A percentile compares a stretch with the other conserved stretches of the same genome.
Evolutionary conservation across 1,140 invertebrate species (phyloP).

Genomic region (Octopus sinensis): DNA sequence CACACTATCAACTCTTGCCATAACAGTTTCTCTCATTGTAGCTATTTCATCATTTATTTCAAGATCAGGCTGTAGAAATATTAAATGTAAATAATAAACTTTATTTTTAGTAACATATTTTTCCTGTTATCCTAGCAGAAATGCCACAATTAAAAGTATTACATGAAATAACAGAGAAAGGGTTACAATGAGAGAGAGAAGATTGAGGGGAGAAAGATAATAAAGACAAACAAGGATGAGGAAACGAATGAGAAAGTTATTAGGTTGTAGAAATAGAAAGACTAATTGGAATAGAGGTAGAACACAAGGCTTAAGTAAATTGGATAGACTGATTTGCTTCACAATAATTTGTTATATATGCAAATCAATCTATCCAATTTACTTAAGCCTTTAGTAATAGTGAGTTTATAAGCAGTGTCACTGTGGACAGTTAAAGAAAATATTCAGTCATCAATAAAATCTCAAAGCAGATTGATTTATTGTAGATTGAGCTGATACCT

Average conservation of each 20-base stretch:
- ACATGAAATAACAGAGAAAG: not conserved
- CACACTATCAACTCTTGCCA: constrained; percentile 39
- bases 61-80: constrained; percentile 25
- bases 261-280: not conserved
- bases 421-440: no score
- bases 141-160: not conserved
- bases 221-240: not conserved
- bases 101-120: not conserved
- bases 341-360: no score
- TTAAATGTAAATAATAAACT: not conserved
- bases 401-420: no score
- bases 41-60: constrained; percentile 37
- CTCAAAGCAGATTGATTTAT: no score
- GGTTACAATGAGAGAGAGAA: not conserved
- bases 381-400: no score
- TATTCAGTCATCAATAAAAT: no score
- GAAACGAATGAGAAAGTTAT: not conserved
- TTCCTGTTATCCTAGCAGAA: no score
- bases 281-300: not conserved
- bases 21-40: constrained; percentile 37
- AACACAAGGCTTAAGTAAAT: not conserved
- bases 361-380: no score
- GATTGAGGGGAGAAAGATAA: not conserved
- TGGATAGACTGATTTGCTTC: no score
- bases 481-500: no score